Conservation (phyloP, 1,140 invertebrate genomes). For the Drepana arcuata region DNA sequence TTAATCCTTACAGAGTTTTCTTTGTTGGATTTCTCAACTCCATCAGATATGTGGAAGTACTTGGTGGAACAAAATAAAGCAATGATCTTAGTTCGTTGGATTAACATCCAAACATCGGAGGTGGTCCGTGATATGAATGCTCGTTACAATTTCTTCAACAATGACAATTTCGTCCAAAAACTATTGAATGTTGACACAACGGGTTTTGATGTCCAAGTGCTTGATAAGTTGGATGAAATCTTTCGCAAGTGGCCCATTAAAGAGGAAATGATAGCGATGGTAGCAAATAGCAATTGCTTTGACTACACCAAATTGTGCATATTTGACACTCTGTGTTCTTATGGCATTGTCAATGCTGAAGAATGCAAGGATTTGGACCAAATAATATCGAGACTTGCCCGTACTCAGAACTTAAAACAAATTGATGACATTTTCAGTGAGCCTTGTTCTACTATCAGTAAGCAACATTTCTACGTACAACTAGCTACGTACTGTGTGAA, state of each 20-base stretch:
- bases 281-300: slow-evolving; percentile 65
- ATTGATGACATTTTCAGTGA: slow-evolving; percentile 72
- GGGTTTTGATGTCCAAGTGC: slow-evolving; percentile 39
- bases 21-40: slow-evolving; percentile 62
- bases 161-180: slow-evolving; percentile 50
- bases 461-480: slow-evolving; percentile 70
- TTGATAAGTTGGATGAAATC: slow-evolving; percentile 60
- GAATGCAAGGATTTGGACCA: slow-evolving; percentile 68
- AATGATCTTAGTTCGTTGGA: slow-evolving; percentile 71
- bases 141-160: slow-evolving; percentile 58
- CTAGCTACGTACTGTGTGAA: slow-evolving; percentile 70
- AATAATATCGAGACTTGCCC: slow-evolving; percentile 68
- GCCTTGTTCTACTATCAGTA: slow-evolving; percentile 69
- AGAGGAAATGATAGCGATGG: slow-evolving; percentile 72
- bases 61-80: slow-evolving; percentile 67
- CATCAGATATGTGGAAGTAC: slow-evolving; percentile 67
- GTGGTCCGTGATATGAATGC: slow-evolving; percentile 62
- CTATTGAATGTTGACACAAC: slow-evolving; percentile 54
- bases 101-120: slow-evolving; percentile 63
- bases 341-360: slow-evolving; percentile 69
- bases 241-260: slow-evolving; percentile 73
- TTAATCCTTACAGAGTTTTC: slow-evolving; percentile 65
- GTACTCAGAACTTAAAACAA: slow-evolving; percentile 68
- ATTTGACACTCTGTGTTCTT: slow-evolving; percentile 70
- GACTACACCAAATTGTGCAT: slow-evolving; percentile 69